Evolutionary conservation across 1,140 invertebrate genomes (phyloP), one percentile per base, ranked within the genome.

Genomic region (Caerostris extrusa): DNA sequence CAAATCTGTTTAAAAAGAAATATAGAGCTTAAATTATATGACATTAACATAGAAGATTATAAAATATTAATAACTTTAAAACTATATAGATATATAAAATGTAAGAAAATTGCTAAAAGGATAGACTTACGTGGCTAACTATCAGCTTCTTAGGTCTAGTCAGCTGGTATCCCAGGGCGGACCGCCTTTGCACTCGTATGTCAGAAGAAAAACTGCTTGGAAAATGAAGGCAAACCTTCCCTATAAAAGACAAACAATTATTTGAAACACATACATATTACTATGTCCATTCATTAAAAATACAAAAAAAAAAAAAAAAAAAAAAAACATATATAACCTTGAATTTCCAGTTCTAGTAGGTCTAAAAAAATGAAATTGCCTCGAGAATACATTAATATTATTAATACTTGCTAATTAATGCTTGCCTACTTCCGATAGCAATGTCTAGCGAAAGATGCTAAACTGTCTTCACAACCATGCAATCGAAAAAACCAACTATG

Each of bases 111-210:
- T 58, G 0, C 17, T 85, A 85, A 19, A 4, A 85, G 56, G 34
- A 10, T 34, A 53, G 5, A 56, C 92, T 89, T 55, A 90, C 89
- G 71, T 91, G 67, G 90, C 89, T 87, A 77, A 69, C 85, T 64
- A 67, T 91, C 88, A 91, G 82, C 69, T 61, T 86, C 58, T 12
- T 69, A 94, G 81, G 88, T 50, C 94, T 91, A 86, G 94, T 94
- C 94, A 94, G 94, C 94, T 94, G 82, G 94, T 94, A 87, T 94
- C 94, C 94, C 94, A 94, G 91, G 94, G 94, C 56, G 94, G 94
- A 88, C 57, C 90, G 17, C 94, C 94, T 64, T 88, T 83, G 83
- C 94, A 94, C 89, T 94, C 93, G 93, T 94, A 90, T 69, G 93
- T 90, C 58, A 94, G n/a, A 83, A 85, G 64, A 77, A 94, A 90